Percentiles rank a stretch among this genome's conserved stretches.
Conservation (phyloP, 35 echinoderm and acorn worm genomes). For the Chiridota heheva region DNA sequence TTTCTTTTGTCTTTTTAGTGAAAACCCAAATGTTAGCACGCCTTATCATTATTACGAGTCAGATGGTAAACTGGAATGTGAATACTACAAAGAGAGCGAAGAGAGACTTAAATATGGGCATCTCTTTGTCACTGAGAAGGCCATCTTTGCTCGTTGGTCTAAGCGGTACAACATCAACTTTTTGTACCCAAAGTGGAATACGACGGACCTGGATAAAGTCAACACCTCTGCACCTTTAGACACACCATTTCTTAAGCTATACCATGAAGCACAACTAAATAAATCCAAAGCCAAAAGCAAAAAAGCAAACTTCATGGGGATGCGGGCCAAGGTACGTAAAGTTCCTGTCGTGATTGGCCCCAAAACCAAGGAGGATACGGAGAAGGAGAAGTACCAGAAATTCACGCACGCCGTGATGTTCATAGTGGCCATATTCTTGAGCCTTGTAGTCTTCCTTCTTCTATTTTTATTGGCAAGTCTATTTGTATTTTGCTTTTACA, state of each 20-base stretch:
- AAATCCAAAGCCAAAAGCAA: slow-evolving; percentile 53
- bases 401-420: slow-evolving; percentile 94
- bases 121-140: slow-evolving; percentile 96
- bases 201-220: slow-evolving; percentile 50
- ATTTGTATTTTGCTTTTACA: slow-evolving; percentile 95
- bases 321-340: slow-evolving; percentile 44
- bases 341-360: slow-evolving; percentile 63
- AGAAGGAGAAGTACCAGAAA: slow-evolving; percentile 89
- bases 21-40: slow-evolving; percentile 76
- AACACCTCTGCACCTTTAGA: slow-evolving; percentile 63
- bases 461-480: slow-evolving; percentile 96
- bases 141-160: slow-evolving; percentile 92
- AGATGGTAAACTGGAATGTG: slow-evolving; percentile 81
- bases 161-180: slow-evolving; percentile 82
- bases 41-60: slow-evolving; percentile 95
- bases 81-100: slow-evolving; percentile 89
- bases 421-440: slow-evolving; percentile 91
- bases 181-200: slow-evolving; percentile 87
- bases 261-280: slow-evolving; percentile 85
- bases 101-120: slow-evolving; percentile 77
- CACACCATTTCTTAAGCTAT: slow-evolving; percentile 88
- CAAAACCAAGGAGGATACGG: slow-evolving; percentile 68
- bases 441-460: slow-evolving; percentile 88
- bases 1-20: slow-evolving; percentile 40
- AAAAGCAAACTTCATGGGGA: slow-evolving; percentile 25